Conservation (phyloP, 2,113 vertebrate genomes). For the Crotophaga sulcirostris region DNA sequence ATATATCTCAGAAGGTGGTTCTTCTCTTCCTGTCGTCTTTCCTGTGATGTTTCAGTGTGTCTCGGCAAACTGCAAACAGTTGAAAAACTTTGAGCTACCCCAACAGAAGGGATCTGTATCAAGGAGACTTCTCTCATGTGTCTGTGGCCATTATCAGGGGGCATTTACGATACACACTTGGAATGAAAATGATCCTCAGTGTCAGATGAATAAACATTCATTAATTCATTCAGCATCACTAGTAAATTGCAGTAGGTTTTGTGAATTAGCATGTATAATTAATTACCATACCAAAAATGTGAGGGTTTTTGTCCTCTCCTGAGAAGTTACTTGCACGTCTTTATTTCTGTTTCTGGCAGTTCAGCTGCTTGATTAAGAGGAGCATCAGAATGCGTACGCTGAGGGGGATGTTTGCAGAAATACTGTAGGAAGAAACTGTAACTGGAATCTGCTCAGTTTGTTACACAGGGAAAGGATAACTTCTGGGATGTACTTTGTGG, state of each 20-base stretch:
- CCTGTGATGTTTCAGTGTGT: not conserved
- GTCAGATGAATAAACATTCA: slow-evolving; percentile 17
- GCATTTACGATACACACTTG: not conserved
- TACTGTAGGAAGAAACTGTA: not conserved
- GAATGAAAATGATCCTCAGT: slow-evolving; percentile 33
- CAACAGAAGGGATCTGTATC: not conserved
- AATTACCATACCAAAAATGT: not conserved
- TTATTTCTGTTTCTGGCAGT: slow-evolving; percentile 6
- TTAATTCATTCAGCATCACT: slow-evolving; percentile 57
- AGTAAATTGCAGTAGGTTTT: slow-evolving; percentile 49
- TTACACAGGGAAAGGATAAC: not conserved
- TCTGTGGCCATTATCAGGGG: not conserved
- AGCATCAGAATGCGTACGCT: not conserved
- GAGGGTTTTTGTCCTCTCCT: not conserved
- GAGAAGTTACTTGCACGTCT: not conserved
- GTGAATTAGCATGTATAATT: slow-evolving; percentile 55
- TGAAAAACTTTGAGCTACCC: slow-evolving; percentile 58
- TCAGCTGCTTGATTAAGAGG: slow-evolving; percentile 4
- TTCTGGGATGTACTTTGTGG: not conserved
- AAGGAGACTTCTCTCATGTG: not conserved
- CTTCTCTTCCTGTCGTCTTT: not conserved
- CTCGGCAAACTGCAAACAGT: not conserved
- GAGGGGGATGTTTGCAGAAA: slow-evolving; percentile 9
- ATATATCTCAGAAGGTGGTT: not conserved
- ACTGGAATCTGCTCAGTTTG: not conserved